Evolutionary conservation across 1,140 invertebrate species (phyloP), one percentile per base, ranked within the genome.

Genomic region (Arctopsyche grandis): DNA sequence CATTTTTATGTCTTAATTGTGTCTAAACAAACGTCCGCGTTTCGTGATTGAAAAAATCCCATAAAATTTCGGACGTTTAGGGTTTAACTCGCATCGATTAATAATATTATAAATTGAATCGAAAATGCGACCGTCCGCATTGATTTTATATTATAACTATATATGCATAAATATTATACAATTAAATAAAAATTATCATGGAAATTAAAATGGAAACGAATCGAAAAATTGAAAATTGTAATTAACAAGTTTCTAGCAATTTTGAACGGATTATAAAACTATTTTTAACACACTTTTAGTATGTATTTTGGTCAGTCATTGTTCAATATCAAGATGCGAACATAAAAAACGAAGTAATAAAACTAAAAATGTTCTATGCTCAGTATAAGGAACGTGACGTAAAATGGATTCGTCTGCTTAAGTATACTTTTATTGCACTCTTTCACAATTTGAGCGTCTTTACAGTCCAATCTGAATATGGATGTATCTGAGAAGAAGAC

Each of bases 1-100:
- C 74, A 76, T 76, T 76, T 76, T 76, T 76, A 76, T 76, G 74
- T 76, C 74, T 76, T 76, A 76, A 76, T 76, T 76, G 74, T 76
- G 52, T 24, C 46, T 76, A 76, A 58, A 58, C 74, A 63, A 71
- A 46, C 38, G 69, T 66, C 5, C 63, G 21, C 24, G 63, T 66
- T 26, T 26, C 63, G 24, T 10, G 29, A 38, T n/a, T 38, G 29
- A 38, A 52, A 52, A 52, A 52, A 52, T 52, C 21, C 63, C 63
- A 29, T 66, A 66, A 66, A 66, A 66, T 66, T 26, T 14, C 0
- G 63, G 24, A 1, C 48, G 16, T 52, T 52, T 52, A 52, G 48
- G 12, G 48, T 52, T 52, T 52, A 14, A 52, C 48, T 46, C 44
- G 44, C 12, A 46, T 46, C 16, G 12, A 52, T 52, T 52, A 16